Evolutionary conservation across 2,113 vertebrate species (phyloP).

Genomic region (Geococcyx californianus): DNA sequence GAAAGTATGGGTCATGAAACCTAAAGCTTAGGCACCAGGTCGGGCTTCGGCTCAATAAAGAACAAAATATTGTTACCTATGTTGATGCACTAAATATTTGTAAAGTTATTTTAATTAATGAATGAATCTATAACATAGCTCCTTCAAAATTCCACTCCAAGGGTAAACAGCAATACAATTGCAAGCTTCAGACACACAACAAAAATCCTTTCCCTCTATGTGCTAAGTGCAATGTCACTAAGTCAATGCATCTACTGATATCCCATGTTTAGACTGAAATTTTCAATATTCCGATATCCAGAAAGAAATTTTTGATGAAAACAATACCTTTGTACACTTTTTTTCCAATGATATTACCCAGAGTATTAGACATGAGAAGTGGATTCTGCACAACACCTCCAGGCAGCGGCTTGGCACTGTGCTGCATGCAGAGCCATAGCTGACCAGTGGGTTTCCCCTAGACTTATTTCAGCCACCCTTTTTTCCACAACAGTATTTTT

Average conservation of each 20-base stretch:
- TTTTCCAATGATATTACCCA: fast-evolving
- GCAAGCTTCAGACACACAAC: neutral
- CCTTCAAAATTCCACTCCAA: neutral
- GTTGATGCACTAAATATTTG: neutral
- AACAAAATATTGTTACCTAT: neutral
- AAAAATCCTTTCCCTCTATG: fast-evolving
- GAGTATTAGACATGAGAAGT: neutral
- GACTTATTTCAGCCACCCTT: neutral
- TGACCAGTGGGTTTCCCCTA: neutral
- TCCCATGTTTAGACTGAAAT: neutral
- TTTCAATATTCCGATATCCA: neutral
- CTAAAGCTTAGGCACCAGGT: fast-evolving
- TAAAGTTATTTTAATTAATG: neutral
- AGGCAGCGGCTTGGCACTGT: neutral
- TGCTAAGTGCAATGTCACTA: neutral
- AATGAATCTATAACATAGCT: neutral
- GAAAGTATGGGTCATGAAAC: neutral
- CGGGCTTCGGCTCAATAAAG: neutral
- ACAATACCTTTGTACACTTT: neutral
- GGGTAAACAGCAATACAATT: neutral
- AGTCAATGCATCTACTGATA: neutral
- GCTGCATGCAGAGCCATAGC: neutral
- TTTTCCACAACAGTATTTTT: neutral
- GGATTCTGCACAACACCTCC: neutral
- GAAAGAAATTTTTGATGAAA: neutral